These are phyloP conservation scores for Heliconius cydno DNA, from an alignment of 2,888 invertebrate species.

Conservation along the genomic window DNA sequence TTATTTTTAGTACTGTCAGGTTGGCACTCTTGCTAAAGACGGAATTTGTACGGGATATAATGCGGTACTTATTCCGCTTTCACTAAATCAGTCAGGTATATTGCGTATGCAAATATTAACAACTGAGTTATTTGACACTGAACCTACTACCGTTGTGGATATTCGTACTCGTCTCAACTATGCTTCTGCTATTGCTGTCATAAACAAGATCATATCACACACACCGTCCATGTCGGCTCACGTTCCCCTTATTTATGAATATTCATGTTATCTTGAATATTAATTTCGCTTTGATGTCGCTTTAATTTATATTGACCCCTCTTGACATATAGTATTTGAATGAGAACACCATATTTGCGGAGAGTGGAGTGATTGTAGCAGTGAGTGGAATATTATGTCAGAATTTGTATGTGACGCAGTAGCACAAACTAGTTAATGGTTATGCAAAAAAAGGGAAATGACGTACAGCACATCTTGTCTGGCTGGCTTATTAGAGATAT, in stretches of 20 bases:
- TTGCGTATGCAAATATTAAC: too few relatives aligned
- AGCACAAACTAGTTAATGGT: not conserved
- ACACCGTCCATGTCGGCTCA: constrained; percentile 7
- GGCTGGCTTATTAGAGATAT: too few relatives aligned
- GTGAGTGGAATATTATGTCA: not conserved
- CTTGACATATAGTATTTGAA: not conserved
- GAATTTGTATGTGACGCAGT: not conserved
- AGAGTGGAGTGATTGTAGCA: not conserved
- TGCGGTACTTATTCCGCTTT: too few relatives aligned
- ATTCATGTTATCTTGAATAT: constrained; percentile 33
- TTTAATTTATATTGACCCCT: not conserved
- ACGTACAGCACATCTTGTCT: too few relatives aligned
- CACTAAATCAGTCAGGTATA: too few relatives aligned
- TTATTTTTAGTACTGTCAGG: not conserved
- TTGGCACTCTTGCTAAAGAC: not conserved
- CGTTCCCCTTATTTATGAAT: constrained; percentile 25
- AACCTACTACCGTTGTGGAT: not conserved
- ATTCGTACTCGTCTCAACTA: not conserved
- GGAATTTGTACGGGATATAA: not conserved
- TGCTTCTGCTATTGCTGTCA: not conserved
- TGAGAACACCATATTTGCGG: not conserved
- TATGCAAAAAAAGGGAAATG: too few relatives aligned
- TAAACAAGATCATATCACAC: constrained; percentile 16
- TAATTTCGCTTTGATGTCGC: constrained; percentile 5
- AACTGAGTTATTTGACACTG: too few relatives aligned